Conservation (phyloP, 2,888 invertebrate species). For the Brassicogethes aeneus region DNA sequence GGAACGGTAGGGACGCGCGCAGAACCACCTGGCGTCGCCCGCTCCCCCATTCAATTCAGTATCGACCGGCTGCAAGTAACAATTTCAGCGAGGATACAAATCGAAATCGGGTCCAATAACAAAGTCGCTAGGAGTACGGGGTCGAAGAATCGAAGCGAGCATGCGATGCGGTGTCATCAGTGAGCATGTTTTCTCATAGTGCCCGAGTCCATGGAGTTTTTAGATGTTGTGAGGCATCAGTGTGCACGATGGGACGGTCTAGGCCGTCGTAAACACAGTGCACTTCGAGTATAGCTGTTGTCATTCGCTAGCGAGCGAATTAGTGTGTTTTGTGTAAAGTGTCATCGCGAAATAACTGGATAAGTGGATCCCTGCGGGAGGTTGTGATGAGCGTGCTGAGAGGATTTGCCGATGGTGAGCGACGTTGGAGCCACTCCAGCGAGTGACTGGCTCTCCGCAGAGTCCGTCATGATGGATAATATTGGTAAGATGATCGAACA, state of each 20-base stretch:
- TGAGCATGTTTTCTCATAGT: slow-evolving; percentile 10
- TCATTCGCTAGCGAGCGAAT: no score
- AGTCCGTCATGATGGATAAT: slow-evolving; percentile 45
- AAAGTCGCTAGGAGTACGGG: slow-evolving; percentile 26
- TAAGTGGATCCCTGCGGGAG: slow-evolving; percentile 13
- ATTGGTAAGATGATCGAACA: slow-evolving; percentile 52
- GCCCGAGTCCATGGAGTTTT: slow-evolving; percentile 19
- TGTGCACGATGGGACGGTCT: slow-evolving; percentile 23
- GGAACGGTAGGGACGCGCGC: slow-evolving; percentile 32
- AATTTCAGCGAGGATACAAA: slow-evolving; percentile 32
- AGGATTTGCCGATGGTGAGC: slow-evolving; percentile 18
- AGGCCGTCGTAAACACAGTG: slow-evolving; percentile 32
- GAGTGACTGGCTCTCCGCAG: slow-evolving; percentile 18
- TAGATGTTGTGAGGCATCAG: slow-evolving; percentile 15
- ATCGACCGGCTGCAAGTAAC: slow-evolving; percentile 41
- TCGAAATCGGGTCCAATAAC: slow-evolving; percentile 33
- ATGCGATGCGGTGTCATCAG: slow-evolving; percentile 25
- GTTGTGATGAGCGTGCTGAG: slow-evolving; percentile 14
- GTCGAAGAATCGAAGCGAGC: slow-evolving; percentile 28
- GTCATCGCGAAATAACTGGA: no score
- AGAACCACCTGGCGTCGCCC: slow-evolving; percentile 43
- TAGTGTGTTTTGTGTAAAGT: no score
- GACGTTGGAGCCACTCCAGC: slow-evolving; percentile 14
- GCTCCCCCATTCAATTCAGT: slow-evolving; percentile 41
- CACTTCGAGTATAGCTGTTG: slow-evolving; percentile 18